Percentiles rank a stretch among this genome's conserved stretches.
Evolutionary conservation across 2,888 invertebrate species (phyloP).

Genomic region (Luperina nickerlii): DNA sequence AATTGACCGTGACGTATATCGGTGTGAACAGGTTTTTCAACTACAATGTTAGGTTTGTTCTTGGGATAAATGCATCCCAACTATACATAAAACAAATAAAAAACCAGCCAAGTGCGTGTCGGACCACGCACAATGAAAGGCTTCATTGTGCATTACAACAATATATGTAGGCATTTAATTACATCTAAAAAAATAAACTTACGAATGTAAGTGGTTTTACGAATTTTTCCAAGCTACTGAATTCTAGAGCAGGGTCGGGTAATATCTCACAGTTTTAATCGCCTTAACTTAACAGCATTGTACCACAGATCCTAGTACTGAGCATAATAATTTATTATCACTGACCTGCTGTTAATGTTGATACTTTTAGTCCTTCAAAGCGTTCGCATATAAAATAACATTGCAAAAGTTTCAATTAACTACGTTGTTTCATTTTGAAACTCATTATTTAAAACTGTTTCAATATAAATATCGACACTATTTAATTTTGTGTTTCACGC

Average conservation of each 20-base stretch:
- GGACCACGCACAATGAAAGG: too few relatives aligned
- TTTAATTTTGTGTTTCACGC: not conserved
- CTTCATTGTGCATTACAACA: not conserved
- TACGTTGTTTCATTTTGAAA: constrained; percentile 35
- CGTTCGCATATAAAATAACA: constrained; percentile 28
- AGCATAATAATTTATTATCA: constrained; percentile 43
- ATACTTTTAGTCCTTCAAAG: constrained; percentile 50
- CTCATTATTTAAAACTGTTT: constrained; percentile 14
- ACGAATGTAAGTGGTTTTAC: constrained; percentile 15
- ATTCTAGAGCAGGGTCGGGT: constrained; percentile 30
- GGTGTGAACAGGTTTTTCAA: too few relatives aligned
- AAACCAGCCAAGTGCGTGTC: too few relatives aligned
- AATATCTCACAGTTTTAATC: constrained; percentile 50
- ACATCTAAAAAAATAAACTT: not conserved
- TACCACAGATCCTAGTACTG: constrained; percentile 27
- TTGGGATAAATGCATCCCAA: too few relatives aligned
- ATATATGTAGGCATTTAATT: not conserved
- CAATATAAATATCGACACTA: constrained; percentile 3
- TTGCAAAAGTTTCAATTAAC: constrained; percentile 34
- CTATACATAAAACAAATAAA: too few relatives aligned
- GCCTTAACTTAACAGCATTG: constrained; percentile 37
- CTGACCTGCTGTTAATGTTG: constrained; percentile 37
- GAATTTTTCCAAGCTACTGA: constrained; percentile 21
- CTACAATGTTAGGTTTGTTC: too few relatives aligned
- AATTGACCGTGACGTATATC: too few relatives aligned